Evolutionary conservation across 1,140 invertebrate species (phyloP).

Genomic region (Saxidomus purpurata): DNA sequence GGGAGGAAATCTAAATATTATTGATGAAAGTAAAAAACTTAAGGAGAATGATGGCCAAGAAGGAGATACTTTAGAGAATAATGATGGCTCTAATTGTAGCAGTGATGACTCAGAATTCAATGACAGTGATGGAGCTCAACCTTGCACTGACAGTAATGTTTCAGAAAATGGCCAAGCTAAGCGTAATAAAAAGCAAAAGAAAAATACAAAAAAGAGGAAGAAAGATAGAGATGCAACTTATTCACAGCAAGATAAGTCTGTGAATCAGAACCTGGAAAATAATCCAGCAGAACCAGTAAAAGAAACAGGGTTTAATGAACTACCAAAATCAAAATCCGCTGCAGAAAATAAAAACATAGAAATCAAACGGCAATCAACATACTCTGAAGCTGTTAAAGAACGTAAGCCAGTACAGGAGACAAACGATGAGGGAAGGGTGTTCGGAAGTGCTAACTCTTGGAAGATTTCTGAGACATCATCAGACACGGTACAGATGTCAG

Average conservation of each 20-base stretch:
- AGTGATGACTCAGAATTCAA: background rate
- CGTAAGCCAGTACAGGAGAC: background rate
- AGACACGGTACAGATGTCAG: background rate
- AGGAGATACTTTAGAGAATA: background rate
- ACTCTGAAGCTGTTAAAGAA: background rate
- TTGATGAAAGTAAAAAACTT: background rate
- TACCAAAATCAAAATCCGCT: background rate
- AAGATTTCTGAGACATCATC: background rate
- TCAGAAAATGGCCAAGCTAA: background rate
- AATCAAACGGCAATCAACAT: background rate
- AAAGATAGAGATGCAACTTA: background rate
- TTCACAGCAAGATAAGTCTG: background rate
- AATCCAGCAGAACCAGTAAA: background rate
- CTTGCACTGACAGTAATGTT: background rate
- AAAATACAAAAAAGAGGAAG: constrained; percentile 7
- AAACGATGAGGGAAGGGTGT: background rate
- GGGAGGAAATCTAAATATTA: background rate
- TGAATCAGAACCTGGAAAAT: background rate
- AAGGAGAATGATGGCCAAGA: background rate
- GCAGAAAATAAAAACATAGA: background rate
- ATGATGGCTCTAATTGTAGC: background rate
- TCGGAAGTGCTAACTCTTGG: background rate
- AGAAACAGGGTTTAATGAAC: background rate
- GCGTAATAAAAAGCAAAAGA: constrained; percentile 4
- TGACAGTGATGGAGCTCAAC: too few species aligned